phyloP scores from a whole-genome alignment of 92 coral and sea anemone genomes.

The Pocillopora meandrina region DNA sequence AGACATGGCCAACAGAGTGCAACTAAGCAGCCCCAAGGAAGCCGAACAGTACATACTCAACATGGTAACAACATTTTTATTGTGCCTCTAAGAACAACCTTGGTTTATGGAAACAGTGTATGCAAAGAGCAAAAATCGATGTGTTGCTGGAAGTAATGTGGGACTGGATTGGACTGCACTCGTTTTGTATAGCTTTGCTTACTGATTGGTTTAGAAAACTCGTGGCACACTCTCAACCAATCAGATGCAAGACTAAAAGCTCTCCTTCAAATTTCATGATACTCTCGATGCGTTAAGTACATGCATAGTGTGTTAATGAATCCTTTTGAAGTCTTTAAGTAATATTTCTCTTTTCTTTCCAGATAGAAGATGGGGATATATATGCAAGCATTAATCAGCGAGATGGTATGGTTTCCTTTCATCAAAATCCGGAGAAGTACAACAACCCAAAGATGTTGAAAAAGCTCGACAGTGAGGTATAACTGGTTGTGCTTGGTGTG shows the following conservation, averaged over 20 bases:
- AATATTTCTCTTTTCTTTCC: neutral
- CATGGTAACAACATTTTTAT: conserved; percentile 65
- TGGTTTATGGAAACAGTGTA: neutral
- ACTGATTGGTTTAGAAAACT: too few relatives aligned
- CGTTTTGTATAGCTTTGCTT: too few relatives aligned
- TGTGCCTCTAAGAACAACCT: too few relatives aligned
- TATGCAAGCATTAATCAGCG: conserved; percentile 94
- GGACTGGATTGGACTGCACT: too few relatives aligned
- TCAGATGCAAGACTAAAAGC: too few relatives aligned
- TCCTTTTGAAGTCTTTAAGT: too few relatives aligned
- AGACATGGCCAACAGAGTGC: conserved; percentile 97
- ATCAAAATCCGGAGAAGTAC: conserved; percentile 95
- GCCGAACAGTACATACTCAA: conserved; percentile 96
- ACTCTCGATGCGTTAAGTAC: too few relatives aligned
- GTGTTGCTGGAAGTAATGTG: too few relatives aligned
- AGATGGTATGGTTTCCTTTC: conserved; percentile 99
- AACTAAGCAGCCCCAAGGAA: conserved; percentile 88
- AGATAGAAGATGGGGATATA: conserved; percentile 98
- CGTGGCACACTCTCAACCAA: too few relatives aligned
- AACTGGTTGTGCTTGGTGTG: neutral
- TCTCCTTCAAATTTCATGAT: too few relatives aligned
- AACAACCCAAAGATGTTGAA: conserved; percentile 97
- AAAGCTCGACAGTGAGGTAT: conserved; percentile 88
- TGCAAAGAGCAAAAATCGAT: too few relatives aligned
- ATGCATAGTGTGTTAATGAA: too few relatives aligned